A percentile compares a stretch with the other conserved stretches of the same genome.
phyloP scores from a whole-genome alignment of 2,113 vertebrate species.

The Xiphias gladius region DNA sequence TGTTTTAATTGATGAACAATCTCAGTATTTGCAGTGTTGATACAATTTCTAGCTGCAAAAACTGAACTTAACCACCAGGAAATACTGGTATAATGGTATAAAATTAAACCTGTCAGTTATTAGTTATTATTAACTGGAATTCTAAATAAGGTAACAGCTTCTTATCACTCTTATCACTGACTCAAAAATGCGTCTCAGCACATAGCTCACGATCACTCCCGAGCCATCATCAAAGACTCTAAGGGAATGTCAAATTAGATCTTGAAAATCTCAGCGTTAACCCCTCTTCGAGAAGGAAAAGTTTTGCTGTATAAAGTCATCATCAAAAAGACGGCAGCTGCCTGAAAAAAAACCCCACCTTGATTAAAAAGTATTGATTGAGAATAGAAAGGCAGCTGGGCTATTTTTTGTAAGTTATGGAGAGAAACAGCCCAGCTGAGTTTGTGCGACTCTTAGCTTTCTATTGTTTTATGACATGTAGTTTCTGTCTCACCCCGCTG shows the following conservation, averaged over 20 bases:
- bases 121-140: background rate
- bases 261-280: background rate
- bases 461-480: slow-evolving; percentile 5
- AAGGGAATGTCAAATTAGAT: slow-evolving; percentile 48
- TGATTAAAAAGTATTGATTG: slow-evolving; percentile 66
- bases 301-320: background rate
- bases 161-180: background rate
- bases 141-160: slow-evolving; percentile 8
- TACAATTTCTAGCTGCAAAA: background rate
- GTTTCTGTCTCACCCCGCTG: slow-evolving; percentile 19
- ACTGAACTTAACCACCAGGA: background rate
- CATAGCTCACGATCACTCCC: slow-evolving; percentile 41
- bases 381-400: background rate
- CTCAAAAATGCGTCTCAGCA: slow-evolving; percentile 43
- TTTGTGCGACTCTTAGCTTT: slow-evolving; percentile 13
- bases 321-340: slow-evolving; percentile 12
- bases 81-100: background rate
- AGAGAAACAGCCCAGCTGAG: background rate
- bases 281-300: slow-evolving; percentile 1
- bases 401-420: slow-evolving; percentile 37
- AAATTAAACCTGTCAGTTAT: slow-evolving; percentile 3
- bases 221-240: slow-evolving; percentile 48
- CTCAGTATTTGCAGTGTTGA: background rate
- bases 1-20: background rate
- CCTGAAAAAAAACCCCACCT: background rate